Conservation (phyloP, 2,113 vertebrate species). For the Etheostoma spectabile region DNA sequence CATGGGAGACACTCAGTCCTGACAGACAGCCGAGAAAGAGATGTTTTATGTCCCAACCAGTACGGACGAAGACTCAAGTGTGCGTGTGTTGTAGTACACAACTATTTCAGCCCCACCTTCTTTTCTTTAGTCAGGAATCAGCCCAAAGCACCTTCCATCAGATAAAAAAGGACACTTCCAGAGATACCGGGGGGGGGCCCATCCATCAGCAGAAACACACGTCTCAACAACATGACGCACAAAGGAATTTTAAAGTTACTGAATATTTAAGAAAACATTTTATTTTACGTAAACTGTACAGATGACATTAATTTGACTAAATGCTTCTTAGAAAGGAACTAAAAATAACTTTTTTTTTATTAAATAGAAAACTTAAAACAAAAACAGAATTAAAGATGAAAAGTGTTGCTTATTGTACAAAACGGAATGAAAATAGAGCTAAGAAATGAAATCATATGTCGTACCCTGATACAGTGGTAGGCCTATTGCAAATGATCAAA, state of each 20-base stretch:
- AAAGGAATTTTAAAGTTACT: conserved; percentile 76
- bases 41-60: conserved; percentile 48
- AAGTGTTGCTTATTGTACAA: conserved; percentile 89
- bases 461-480: conserved; percentile 95
- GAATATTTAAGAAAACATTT: conserved; percentile 88
- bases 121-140: conserved; percentile 22
- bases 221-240: conserved; percentile 24
- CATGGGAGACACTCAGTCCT: conserved; percentile 28
- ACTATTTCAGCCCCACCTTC: conserved; percentile 49
- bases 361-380: conserved; percentile 96
- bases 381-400: conserved; percentile 84
- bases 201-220: neutral
- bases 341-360: conserved; percentile 94
- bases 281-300: conserved; percentile 99
- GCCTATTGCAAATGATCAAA: conserved; percentile 84
- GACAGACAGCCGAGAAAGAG: conserved; percentile 14
- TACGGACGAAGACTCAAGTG: conserved; percentile 17
- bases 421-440: conserved; percentile 89
- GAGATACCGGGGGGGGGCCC: neutral
- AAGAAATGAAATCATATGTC: conserved; percentile 91
- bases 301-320: conserved; percentile 95
- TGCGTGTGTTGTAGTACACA: conserved; percentile 16
- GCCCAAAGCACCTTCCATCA: conserved; percentile 4
- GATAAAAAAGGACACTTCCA: neutral
- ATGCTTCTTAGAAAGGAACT: conserved; percentile 96